These are phyloP conservation scores for Leptinotarsa rubiginosa DNA, from an alignment of 2,888 invertebrate genomes.

Conservation along the genomic window DNA sequence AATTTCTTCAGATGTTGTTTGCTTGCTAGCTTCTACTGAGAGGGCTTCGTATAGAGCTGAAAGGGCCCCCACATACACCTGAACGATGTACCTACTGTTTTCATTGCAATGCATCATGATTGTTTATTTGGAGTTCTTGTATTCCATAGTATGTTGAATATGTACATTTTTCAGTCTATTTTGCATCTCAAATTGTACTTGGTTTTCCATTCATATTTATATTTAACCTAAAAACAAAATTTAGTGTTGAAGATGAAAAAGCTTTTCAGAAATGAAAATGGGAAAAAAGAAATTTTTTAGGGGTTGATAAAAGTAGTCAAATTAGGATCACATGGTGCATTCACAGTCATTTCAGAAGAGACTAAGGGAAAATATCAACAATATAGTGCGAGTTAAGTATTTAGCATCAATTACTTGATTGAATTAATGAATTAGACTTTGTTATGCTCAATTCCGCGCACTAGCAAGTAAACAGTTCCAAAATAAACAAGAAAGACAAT, in stretches of 20 bases:
- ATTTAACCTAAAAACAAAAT: constrained; percentile 33
- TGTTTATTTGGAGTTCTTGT: constrained; percentile 9
- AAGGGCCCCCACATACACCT: constrained; percentile 91
- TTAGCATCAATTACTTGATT: constrained; percentile 54
- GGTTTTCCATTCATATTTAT: constrained; percentile 27
- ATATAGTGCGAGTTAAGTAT: constrained; percentile 44
- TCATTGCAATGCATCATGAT: constrained; percentile 48
- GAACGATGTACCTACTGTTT: constrained; percentile 70
- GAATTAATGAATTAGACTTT: constrained; percentile 57
- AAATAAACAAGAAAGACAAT: constrained; percentile 56
- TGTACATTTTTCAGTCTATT: constrained; percentile 29
- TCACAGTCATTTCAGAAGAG: constrained; percentile 27
- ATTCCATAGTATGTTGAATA: constrained; percentile 16
- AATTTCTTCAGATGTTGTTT: constrained; percentile 92
- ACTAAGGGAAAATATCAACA: constrained; percentile 36
- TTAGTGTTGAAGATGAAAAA: neutral
- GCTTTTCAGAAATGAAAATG: neutral
- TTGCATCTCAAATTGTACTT: constrained; percentile 25
- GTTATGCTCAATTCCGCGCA: constrained; percentile 54
- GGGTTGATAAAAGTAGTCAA: constrained; percentile 56
- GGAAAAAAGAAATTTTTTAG: neutral
- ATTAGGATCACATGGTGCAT: constrained; percentile 68
- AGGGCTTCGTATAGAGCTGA: constrained; percentile 90
- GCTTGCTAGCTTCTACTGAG: constrained; percentile 91
- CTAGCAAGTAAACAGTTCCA: constrained; percentile 52